These are phyloP conservation scores for Platycheirus rosarum DNA, from an alignment of 2,888 invertebrate species.

Conservation along the genomic window DNA sequence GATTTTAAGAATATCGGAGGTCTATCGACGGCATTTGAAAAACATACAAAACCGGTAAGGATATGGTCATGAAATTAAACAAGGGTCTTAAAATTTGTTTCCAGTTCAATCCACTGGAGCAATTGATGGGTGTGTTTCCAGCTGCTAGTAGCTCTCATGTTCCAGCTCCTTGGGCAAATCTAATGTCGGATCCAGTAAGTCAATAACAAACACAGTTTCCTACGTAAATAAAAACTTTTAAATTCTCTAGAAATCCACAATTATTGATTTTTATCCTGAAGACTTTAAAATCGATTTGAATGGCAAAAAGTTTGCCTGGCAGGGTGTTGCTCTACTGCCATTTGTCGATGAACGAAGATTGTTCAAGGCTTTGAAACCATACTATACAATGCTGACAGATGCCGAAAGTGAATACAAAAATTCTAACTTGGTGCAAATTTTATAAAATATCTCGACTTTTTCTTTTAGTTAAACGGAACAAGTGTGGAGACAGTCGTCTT, in stretches of 20 bases:
- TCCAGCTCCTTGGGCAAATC: slow-evolving; percentile 94
- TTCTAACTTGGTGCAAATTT: no score
- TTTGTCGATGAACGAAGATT: slow-evolving; percentile 97
- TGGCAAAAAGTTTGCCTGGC: slow-evolving; percentile 99
- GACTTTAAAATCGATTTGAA: slow-evolving; percentile 99
- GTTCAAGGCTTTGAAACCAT: slow-evolving; percentile 91
- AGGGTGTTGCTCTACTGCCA: slow-evolving; percentile 98
- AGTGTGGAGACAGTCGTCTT: slow-evolving; percentile 93
- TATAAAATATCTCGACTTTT: no score
- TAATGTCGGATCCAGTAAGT: slow-evolving; percentile 95
- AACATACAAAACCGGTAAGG: slow-evolving; percentile 93
- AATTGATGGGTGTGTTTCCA: slow-evolving; percentile 99
- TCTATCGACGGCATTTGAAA: slow-evolving; percentile 93
- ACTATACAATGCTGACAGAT: slow-evolving; percentile 90
- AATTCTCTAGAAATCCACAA: slow-evolving; percentile 89
- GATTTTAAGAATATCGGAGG: slow-evolving; percentile 97
- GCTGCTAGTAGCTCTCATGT: slow-evolving; percentile 97
- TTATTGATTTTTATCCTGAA: slow-evolving; percentile 99
- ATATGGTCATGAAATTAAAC: background rate
- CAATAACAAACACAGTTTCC: slow-evolving; percentile 1
- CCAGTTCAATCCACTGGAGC: slow-evolving; percentile 97
- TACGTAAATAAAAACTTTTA: slow-evolving; percentile 3
- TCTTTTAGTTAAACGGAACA: slow-evolving; percentile 88
- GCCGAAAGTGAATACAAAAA: slow-evolving; percentile 90
- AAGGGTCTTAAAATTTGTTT: slow-evolving; percentile 53